Evolutionary conservation across 2,797 vertebrate genomes (phyloP), one percentile per base, ranked within the genome.

Genomic region (Antrozous pallidus): DNA sequence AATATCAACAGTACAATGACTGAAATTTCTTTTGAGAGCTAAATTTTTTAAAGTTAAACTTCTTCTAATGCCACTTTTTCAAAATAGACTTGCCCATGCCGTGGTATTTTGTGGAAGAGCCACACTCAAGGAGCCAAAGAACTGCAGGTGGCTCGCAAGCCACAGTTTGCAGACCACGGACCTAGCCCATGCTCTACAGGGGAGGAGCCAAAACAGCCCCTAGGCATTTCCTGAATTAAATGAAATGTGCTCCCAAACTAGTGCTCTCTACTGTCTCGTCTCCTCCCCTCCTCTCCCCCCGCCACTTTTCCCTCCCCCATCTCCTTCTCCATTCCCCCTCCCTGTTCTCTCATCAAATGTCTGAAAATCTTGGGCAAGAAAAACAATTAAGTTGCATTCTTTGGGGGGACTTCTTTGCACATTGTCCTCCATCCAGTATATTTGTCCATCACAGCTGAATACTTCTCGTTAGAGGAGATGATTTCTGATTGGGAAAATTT

Each of bases 361-460:
- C 42, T 87, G 42, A 47, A 92, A 63, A 63, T 40, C 33, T n/a
- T 49, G 63, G 22, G 61, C 16, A 33, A 80, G 65, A 73, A 51
- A 33, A 13, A 33, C 40, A 49, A n/a, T 31, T 33, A 67, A 56
- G 49, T 26, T 11, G 5, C 40, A 45, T 22, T 80, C n/a, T 31
- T 58, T 70, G 3, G 3, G n/a, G n/a, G 65, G 47, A 33, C 65
- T 42, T 79, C 74, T 70, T 77, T 49, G 12, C n/a, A 36, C 5
- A 9, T 12, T 58, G 65, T 71, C 28, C 33, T 70, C 22, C 6
- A 9, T 28, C 28, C 28, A 16, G 20, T 5, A 8, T 6, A 10
- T 18, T 63, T 63, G 12, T 61, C 51, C 6, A 8, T 8, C 45
- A 42, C 0, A 20, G 14, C 65, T 42, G 7, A 33, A 49, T 8